Base-by-base conservation (phyloP, 2,113 vertebrate genomes). In the Ranitomeya variabilis region DNA sequence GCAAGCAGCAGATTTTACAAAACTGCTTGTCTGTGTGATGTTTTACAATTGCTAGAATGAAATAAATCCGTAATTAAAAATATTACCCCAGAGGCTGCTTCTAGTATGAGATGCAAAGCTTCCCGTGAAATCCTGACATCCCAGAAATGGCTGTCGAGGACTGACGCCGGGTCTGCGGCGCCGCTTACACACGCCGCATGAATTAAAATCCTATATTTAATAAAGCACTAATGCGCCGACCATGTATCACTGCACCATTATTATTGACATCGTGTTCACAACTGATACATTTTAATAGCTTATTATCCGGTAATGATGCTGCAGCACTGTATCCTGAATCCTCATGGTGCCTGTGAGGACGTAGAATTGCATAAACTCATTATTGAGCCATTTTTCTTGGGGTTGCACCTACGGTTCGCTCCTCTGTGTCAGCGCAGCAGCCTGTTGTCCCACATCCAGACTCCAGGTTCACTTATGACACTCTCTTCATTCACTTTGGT, bases 401-500 rank as follows among this genome's bases (percentile, higher is more conserved):
- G 19, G 52, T 57, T 3, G 54, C 77, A 57, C 77, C 77, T 57
- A 78, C 0, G 80, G 14, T 9, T 9, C 1, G 31, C 9, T 64
- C 62, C 26, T 45, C 18, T 15, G n/a, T 67, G 81, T 23, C 11
- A n/a, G 59, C 37, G 4, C 31, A 23, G 64, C 59, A 31, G 51
- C 54, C 55, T 74, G 69, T 66, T 84, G 59, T 77, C 62, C 45
- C 51, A 89, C 57, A 67, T 45, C 59, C 67, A 83, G 87, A 88
- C 87, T 89, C 64, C 78, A 85, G 64, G 26, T 85, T 89, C 81
- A 85, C 82, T 79, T 79, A 45, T 85, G 87, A 76, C 82, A 84
- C 87, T 85, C 31, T 74, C 55, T 83, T 69, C 82, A 89, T 89
- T 89, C 81, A 85, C 87, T 89, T 89, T 89, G 82, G 81, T 79